Percentiles rank a stretch among this genome's conserved stretches.
Conservation (phyloP, 2,888 invertebrate species). For the Blomia tropicalis region DNA sequence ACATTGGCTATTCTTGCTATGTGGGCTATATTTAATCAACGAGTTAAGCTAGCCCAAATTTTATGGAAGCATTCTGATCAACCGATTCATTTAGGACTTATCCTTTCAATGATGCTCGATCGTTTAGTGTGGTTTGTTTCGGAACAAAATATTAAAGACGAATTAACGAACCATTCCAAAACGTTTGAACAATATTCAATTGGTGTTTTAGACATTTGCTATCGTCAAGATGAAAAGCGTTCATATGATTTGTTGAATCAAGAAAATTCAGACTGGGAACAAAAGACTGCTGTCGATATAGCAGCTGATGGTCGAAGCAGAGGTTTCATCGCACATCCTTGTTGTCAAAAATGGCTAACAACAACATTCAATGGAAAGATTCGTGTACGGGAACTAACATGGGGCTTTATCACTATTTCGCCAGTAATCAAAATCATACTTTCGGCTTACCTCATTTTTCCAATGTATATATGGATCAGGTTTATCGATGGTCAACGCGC, state of each 20-base stretch:
- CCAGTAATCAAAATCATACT: conserved; percentile 35
- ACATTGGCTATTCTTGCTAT: conserved; percentile 31
- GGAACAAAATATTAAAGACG: conserved; percentile 30
- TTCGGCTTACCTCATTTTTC: conserved; percentile 36
- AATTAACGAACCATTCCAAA: conserved; percentile 30
- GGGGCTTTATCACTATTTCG: conserved; percentile 34
- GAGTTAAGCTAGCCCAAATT: conserved; percentile 30
- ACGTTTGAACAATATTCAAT: conserved; percentile 32
- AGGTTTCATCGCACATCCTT: conserved; percentile 39
- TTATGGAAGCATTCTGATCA: conserved; percentile 32
- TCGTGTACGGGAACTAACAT: conserved; percentile 35
- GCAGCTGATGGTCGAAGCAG: conserved; percentile 36
- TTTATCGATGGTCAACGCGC: conserved; percentile 29
- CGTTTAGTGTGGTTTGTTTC: conserved; percentile 29
- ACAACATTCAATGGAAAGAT: conserved; percentile 37
- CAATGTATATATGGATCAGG: conserved; percentile 35
- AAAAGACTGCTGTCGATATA: conserved; percentile 36
- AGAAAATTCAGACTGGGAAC: conserved; percentile 35
- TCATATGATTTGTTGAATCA: conserved; percentile 35
- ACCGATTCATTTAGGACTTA: conserved; percentile 32
- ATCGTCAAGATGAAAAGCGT: conserved; percentile 32
- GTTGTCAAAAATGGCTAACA: conserved; percentile 41
- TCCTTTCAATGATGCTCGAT: conserved; percentile 31
- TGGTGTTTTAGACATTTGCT: conserved; percentile 35
- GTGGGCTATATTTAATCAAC: conserved; percentile 31